These are phyloP conservation scores for Sogatella furcifera DNA, from an alignment of 1,140 invertebrate genomes.

Conservation along the genomic window DNA sequence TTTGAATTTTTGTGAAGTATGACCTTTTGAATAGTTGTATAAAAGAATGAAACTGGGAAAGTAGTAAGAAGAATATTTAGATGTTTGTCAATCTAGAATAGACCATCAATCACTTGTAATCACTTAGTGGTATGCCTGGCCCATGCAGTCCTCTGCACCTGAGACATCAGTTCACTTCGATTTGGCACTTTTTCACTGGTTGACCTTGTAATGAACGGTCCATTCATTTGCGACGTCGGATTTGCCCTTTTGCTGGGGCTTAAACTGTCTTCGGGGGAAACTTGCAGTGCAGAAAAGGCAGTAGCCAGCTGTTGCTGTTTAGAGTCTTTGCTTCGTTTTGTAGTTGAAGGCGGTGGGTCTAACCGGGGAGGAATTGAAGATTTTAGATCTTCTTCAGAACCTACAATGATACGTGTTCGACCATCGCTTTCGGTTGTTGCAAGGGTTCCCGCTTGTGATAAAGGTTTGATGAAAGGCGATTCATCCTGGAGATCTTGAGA, in stretches of 20 bases:
- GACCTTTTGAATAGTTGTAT: too few relatives aligned
- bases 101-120: not conserved
- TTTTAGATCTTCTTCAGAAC: constrained; percentile 30
- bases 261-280: constrained; percentile 7
- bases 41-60: too few relatives aligned
- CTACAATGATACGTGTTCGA: constrained; percentile 40
- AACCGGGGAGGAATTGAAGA: constrained; percentile 28
- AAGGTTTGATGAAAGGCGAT: constrained; percentile 48
- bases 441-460: constrained; percentile 49
- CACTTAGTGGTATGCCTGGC: constrained; percentile 77
- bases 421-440: constrained; percentile 45
- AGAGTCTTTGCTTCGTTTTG: constrained; percentile 8
- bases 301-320: constrained; percentile 17
- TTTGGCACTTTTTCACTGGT: constrained; percentile 76
- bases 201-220: constrained; percentile 57
- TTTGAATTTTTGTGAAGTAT: too few relatives aligned
- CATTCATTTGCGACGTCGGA: constrained; percentile 10
- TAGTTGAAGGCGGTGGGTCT: constrained; percentile 32
- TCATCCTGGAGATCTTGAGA: constrained; percentile 24
- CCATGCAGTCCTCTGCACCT: constrained; percentile 67
- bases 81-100: not conserved
- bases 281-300: constrained; percentile 14
- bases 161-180: constrained; percentile 70
- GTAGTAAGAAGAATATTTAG: too few relatives aligned
- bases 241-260: not conserved